A percentile compares a stretch with the other conserved stretches of the same genome.
Evolutionary conservation across 2,797 vertebrate species (phyloP).

Genomic region (Apodemus agrarius): DNA sequence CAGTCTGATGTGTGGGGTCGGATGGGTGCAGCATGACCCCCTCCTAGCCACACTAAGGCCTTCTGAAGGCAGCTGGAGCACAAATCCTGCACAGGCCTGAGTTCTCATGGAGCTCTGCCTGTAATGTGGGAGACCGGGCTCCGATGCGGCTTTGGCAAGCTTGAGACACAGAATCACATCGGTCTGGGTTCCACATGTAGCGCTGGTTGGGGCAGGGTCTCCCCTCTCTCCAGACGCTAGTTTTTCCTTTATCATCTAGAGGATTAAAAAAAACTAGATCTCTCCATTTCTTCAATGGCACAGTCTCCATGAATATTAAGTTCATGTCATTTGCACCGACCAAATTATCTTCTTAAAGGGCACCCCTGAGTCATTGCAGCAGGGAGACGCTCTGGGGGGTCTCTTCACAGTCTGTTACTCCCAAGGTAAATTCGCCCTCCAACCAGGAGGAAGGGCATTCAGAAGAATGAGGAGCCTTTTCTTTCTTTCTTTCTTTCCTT

Average conservation of each 20-base stretch:
- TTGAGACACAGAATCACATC: fast-evolving
- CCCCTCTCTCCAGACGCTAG: not conserved
- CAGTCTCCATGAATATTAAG: not conserved
- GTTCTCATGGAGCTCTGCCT: fast-evolving
- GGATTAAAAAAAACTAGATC: constrained; percentile 64
- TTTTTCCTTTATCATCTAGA: not conserved
- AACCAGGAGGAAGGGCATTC: not conserved
- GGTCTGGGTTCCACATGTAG: not conserved
- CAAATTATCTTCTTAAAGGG: constrained; percentile 54
- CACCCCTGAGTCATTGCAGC: constrained; percentile 46
- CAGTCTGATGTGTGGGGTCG: fast-evolving
- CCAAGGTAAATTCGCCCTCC: not conserved
- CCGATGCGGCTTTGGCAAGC: not conserved
- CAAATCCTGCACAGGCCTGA: not conserved
- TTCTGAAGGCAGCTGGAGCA: fast-evolving
- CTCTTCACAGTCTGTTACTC: not conserved
- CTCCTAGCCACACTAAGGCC: not conserved
- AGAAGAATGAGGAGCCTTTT: not conserved
- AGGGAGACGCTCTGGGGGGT: not conserved
- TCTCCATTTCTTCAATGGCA: not conserved
- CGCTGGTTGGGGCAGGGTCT: not conserved
- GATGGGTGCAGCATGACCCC: not conserved
- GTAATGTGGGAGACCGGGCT: fast-evolving
- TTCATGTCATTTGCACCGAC: constrained; percentile 55
- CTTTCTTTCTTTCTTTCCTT: no score